phyloP scores from a whole-genome alignment of 2,113 vertebrate genomes.

The Podarcis raffonei region DNA sequence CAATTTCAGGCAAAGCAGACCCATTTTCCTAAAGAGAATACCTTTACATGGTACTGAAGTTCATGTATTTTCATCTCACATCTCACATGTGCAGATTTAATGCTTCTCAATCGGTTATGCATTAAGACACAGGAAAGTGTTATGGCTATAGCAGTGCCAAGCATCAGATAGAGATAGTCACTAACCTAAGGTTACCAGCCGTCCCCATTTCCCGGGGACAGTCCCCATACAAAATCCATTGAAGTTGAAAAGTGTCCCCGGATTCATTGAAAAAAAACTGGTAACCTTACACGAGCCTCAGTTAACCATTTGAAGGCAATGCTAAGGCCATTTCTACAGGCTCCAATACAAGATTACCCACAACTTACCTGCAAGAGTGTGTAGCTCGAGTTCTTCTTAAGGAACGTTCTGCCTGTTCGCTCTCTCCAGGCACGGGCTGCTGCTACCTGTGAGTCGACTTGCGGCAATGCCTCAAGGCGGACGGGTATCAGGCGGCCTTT shows the following conservation, averaged over 20 bases:
- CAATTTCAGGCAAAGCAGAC: not conserved
- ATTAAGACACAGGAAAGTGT: not conserved
- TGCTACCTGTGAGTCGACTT: conserved; percentile 95
- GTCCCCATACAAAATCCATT: no score
- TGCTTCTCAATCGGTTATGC: not conserved
- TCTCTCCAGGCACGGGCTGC: conserved; percentile 95
- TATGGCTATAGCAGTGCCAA: not conserved
- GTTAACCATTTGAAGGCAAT: not conserved
- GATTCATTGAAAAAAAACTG: no score
- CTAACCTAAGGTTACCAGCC: no score
- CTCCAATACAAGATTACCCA: accelerated
- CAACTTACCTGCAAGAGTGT: conserved; percentile 88
- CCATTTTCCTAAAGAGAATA: not conserved
- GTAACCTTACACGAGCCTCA: not conserved
- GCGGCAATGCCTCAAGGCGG: conserved; percentile 88
- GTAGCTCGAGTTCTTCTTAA: conserved; percentile 99
- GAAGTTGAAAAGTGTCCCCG: no score
- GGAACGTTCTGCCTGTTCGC: conserved; percentile 92
- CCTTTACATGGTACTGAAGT: no score
- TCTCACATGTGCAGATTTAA: not conserved
- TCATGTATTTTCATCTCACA: not conserved
- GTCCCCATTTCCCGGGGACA: no score
- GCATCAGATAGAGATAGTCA: not conserved
- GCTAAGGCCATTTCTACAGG: not conserved
- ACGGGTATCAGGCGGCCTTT: conserved; percentile 94